Percentiles rank a stretch among this genome's conserved stretches.
Conservation (phyloP, 2,797 vertebrate genomes). For the Poeciliopsis turneri region DNA sequence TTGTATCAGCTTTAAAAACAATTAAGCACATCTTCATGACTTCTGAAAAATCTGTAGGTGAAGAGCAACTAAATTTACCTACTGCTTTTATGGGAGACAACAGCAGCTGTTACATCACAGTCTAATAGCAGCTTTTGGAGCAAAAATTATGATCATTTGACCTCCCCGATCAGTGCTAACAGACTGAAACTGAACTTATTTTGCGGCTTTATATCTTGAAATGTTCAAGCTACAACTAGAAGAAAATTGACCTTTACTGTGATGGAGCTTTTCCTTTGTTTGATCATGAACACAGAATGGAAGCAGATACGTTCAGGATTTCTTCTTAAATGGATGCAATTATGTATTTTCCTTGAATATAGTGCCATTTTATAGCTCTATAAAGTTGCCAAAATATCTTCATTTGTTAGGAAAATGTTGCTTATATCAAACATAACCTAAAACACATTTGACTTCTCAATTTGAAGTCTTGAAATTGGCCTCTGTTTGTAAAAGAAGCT, state of each 20-base stretch:
- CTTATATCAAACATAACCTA: too few relatives aligned
- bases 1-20: neutral
- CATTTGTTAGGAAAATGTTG: too few relatives aligned
- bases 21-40: conserved; percentile 40
- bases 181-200: conserved; percentile 1
- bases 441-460: too few relatives aligned
- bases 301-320: conserved; percentile 17
- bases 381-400: too few relatives aligned
- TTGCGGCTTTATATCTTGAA: conserved; percentile 28
- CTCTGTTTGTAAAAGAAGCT: too few relatives aligned
- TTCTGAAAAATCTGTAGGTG: conserved; percentile 45
- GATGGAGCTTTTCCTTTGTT: conserved; percentile 28
- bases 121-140: conserved; percentile 3
- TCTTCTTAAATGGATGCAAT: conserved; percentile 12
- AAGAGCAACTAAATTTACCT: conserved; percentile 8
- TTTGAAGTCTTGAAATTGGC: too few relatives aligned
- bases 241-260: conserved; percentile 44
- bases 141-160: neutral
- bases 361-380: too few relatives aligned
- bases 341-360: too few relatives aligned
- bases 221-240: conserved; percentile 18
- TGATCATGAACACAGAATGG: conserved; percentile 49
- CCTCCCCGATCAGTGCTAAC: too few relatives aligned
- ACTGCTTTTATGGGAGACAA: neutral
- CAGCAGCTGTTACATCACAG: conserved; percentile 26